Base-by-base conservation (phyloP, 2,888 invertebrate species). In the Empis stercorea region DNA sequence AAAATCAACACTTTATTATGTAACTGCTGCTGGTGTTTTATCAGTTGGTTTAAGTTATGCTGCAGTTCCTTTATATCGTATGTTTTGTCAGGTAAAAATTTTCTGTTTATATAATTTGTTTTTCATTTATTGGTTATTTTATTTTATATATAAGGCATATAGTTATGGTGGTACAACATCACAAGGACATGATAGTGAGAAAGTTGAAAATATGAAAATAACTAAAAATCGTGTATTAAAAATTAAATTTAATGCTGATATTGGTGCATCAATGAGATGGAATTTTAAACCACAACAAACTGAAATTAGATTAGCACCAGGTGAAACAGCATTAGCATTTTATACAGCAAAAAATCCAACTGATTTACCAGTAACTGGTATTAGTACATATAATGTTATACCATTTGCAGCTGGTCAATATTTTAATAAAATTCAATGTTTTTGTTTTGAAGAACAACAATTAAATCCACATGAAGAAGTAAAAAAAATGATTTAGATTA, bases 351-450 rank as follows among this genome's bases (percentile, higher is more conserved):
- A 73, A 54, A 99, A 99, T 73, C 94, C 95, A 1, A 91, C 93
- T 1, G 79, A 91, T 59, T 72, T 73, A 51, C 81, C 95, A 0
- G 84, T 99, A 3, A 80, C 80, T 7, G 99, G 99, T 39, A 89
- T 99, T 54, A 95, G 97, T 54, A 97, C 97, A 0, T 99, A 99
- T 67, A 99, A 95, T 71, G 91, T 99, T 20, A 76, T 96, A 17
- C 99, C 99, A 0, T 97, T 88, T 65, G 95, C 96, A 65, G 99
- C 96, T 4, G 99, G 95, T 10, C 88, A 87, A 60, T 99, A 99
- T 73, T 99, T 99, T 66, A 97, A 97, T 71, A 99, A 99, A 75
- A 99, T 99, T 57, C 97, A 99, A 72, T 99, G 99, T 69, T 99
- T 99, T 68, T 99, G 99, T 66, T 99, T 99, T 67, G 99, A 99